phyloP scores from a whole-genome alignment of 2,797 vertebrate genomes.

The Halcyon badia region DNA sequence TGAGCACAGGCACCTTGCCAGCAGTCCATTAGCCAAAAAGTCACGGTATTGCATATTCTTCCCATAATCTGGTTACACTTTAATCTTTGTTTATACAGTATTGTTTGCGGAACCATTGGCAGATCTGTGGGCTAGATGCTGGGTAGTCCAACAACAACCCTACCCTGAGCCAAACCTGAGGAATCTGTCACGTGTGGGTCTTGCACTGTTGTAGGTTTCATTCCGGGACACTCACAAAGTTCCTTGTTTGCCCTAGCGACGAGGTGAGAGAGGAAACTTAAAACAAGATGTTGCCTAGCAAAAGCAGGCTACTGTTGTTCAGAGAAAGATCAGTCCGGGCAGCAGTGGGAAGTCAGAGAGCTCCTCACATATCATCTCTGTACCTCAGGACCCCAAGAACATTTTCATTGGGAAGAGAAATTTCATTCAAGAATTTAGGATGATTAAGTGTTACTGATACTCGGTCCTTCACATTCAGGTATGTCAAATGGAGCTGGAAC shows the following conservation, averaged over 20 bases:
- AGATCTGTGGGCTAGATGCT: background rate
- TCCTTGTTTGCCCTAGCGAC: constrained; percentile 28
- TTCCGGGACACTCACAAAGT: constrained; percentile 33
- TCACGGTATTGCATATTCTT: background rate
- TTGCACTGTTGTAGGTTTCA: background rate
- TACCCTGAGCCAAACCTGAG: background rate
- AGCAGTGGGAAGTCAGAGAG: background rate
- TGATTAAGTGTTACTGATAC: constrained; percentile 66
- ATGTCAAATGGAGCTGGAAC: constrained; percentile 68
- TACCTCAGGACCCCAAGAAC: constrained; percentile 75
- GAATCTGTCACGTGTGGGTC: background rate
- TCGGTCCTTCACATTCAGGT: constrained; percentile 37
- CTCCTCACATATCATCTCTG: constrained; percentile 39
- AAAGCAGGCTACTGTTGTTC: constrained; percentile 16
- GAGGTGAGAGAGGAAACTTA: background rate
- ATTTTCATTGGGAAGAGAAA: constrained; percentile 74
- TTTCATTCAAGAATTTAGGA: constrained; percentile 72
- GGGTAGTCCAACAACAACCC: background rate
- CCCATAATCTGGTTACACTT: background rate
- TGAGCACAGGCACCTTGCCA: background rate
- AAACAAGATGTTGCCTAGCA: constrained; percentile 1
- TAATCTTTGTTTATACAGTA: background rate
- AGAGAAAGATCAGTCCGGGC: background rate
- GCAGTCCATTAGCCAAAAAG: background rate
- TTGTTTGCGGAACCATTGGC: background rate